Evolutionary conservation across 2,888 invertebrate species (phyloP).

Genomic region (Macropis europaea): DNA sequence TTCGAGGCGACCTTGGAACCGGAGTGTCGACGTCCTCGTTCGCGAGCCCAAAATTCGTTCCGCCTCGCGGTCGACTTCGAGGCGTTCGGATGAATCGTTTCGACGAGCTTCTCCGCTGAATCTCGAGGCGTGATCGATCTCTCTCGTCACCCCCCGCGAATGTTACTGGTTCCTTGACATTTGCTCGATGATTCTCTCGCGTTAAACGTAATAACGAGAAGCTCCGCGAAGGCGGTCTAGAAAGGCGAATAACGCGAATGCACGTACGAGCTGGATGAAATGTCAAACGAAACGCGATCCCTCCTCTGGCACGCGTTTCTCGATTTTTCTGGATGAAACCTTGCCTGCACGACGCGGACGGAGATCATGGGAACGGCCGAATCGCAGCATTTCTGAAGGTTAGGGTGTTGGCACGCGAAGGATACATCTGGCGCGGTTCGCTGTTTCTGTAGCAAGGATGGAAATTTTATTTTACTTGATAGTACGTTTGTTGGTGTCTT

Average conservation of each 20-base stretch:
- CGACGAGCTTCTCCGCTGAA: background rate
- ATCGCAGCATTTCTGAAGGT: too few species aligned
- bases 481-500: too few species aligned
- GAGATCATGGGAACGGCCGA: too few species aligned
- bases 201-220: conserved; percentile 32
- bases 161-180: conserved; percentile 49
- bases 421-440: too few species aligned
- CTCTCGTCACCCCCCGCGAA: background rate
- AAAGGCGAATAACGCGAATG: conserved; percentile 37
- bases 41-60: conserved; percentile 7
- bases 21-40: conserved; percentile 26
- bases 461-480: too few species aligned
- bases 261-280: conserved; percentile 34
- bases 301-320: background rate
- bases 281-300: conserved; percentile 43
- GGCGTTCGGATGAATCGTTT: too few species aligned
- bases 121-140: conserved; percentile 7
- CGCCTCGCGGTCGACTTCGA: background rate
- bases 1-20: conserved; percentile 34
- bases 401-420: too few species aligned
- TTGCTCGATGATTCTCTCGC: conserved; percentile 25
- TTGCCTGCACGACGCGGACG: background rate
- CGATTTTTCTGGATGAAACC: background rate
- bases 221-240: conserved; percentile 39
- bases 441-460: too few species aligned